Percentiles rank a stretch among this genome's conserved stretches.
Evolutionary conservation across 1,140 invertebrate genomes (phyloP).

Genomic region (Bombus soroeensis): DNA sequence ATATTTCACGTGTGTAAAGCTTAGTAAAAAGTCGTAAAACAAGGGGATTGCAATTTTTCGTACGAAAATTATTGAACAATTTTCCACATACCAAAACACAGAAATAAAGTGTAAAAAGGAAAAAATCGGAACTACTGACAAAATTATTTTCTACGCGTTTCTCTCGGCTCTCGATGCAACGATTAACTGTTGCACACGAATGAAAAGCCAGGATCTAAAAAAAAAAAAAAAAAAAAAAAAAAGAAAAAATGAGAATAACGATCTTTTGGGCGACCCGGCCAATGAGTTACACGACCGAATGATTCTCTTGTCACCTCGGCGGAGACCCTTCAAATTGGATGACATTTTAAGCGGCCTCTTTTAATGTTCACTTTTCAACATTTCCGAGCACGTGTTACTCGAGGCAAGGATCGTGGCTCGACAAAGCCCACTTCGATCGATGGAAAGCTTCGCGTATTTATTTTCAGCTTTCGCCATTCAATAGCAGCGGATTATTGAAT

Average conservation of each 20-base stretch:
- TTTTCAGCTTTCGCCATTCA: slow-evolving; percentile 64
- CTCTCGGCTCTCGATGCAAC: not conserved
- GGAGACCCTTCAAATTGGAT: not conserved
- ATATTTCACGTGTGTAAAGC: not conserved
- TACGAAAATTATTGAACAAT: not conserved
- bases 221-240: too few species aligned
- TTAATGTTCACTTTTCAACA: slow-evolving; percentile 30
- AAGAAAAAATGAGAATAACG: not conserved
- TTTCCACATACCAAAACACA: not conserved
- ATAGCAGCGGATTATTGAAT: slow-evolving; percentile 65
- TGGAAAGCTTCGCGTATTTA: slow-evolving; percentile 55
- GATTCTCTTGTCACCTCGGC: not conserved
- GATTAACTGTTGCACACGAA: not conserved
- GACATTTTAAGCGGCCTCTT: not conserved
- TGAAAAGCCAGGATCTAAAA: not conserved
- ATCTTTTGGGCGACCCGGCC: not conserved
- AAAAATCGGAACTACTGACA: not conserved
- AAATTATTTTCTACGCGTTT: slow-evolving; percentile 9
- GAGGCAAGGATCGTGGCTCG: slow-evolving; percentile 7
- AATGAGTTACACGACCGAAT: not conserved
- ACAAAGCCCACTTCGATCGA: slow-evolving; percentile 16
- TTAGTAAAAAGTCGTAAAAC: not conserved
- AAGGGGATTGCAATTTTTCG: not conserved
- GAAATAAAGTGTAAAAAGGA: not conserved
- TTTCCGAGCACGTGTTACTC: slow-evolving; percentile 27